Conservation (phyloP, 1,140 invertebrate species). For the Lamellibrachia luymesi region DNA sequence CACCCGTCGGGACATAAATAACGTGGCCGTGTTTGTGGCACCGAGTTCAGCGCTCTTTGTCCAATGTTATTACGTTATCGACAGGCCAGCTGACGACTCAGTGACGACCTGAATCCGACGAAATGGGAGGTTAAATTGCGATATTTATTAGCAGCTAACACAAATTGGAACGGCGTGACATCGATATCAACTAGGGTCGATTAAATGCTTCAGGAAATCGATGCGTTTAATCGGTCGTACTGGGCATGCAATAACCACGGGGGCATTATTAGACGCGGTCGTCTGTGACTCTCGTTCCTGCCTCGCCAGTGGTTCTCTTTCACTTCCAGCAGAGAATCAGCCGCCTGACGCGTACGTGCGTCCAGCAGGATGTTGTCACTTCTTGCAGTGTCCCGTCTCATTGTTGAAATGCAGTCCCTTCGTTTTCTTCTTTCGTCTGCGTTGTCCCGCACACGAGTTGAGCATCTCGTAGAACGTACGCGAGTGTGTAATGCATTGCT, state of each 20-base stretch:
- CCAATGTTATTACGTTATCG: background rate
- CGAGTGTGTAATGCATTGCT: no score
- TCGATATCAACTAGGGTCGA: background rate
- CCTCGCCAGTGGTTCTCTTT: background rate
- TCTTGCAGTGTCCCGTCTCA: background rate
- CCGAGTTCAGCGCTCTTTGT: background rate
- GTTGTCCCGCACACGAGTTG: no score
- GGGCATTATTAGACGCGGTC: background rate
- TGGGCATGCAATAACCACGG: background rate
- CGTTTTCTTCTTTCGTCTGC: background rate
- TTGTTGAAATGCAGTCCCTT: background rate
- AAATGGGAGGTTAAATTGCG: background rate
- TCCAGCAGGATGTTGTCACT: no score
- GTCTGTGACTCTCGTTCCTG: background rate
- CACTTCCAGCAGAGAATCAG: background rate
- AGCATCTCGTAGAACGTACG: no score
- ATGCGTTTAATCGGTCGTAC: background rate
- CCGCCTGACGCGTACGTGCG: no score
- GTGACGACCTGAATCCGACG: background rate
- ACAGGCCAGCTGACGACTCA: background rate
- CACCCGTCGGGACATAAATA: background rate
- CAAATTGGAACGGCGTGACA: background rate
- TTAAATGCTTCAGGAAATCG: background rate
- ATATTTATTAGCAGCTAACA: slow-evolving; percentile 5
- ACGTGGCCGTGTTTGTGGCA: background rate